Percentiles rank a stretch among this genome's conserved stretches.
Evolutionary conservation across 2,113 vertebrate species (phyloP).

Genomic region (Aplodontia rufa): DNA sequence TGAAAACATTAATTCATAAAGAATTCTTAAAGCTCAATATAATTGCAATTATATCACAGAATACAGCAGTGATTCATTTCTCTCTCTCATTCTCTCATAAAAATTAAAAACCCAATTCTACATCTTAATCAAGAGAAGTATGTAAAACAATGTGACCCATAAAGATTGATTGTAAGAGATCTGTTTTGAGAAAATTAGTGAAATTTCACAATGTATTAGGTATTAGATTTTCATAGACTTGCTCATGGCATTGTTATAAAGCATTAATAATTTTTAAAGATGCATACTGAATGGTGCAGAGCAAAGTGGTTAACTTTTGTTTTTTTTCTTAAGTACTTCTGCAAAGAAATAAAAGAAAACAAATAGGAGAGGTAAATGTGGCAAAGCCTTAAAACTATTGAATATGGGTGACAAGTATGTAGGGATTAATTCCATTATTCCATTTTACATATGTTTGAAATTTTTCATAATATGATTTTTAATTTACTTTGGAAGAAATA

Average conservation of each 20-base stretch:
- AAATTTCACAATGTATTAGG: not conserved
- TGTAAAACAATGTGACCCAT: not conserved
- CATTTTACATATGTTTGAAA: too few relatives aligned
- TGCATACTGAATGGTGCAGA: not conserved
- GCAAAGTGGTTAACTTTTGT: not conserved
- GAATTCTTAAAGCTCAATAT: too few relatives aligned
- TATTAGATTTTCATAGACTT: not conserved
- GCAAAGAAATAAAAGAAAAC: not conserved
- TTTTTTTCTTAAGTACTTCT: not conserved
- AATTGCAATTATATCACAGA: not conserved
- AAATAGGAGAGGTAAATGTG: not conserved
- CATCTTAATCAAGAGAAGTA: not conserved
- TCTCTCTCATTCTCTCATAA: not conserved
- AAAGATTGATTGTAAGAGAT: too few relatives aligned
- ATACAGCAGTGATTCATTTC: not conserved
- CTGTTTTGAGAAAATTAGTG: not conserved
- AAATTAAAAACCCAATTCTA: not conserved
- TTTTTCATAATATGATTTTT: too few relatives aligned
- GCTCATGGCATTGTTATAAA: not conserved
- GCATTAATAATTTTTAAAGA: not conserved
- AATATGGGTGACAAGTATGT: too few relatives aligned
- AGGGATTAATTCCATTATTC: too few relatives aligned
- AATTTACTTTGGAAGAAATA: too few relatives aligned
- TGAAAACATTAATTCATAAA: not conserved
- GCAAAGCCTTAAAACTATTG: too few relatives aligned